These are phyloP conservation scores for Drosophila neonasuta DNA, from an alignment of 2,888 invertebrate species.

Conservation along the genomic window DNA sequence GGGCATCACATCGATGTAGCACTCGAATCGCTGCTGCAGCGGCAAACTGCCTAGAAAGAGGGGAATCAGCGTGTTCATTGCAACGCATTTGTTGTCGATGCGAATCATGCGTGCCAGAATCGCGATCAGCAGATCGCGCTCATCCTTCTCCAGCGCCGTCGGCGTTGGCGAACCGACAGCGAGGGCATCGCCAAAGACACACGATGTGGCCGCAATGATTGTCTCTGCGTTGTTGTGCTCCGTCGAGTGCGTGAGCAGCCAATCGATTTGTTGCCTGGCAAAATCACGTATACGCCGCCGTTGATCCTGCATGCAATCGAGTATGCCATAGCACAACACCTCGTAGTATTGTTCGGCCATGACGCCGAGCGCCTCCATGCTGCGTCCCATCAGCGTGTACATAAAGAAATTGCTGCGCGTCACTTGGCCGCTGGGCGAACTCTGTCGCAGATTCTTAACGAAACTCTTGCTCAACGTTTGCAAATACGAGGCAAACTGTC, in stretches of 20 bases:
- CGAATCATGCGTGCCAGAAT: slow-evolving; percentile 16
- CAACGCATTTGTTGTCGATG: background rate
- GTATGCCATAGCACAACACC: slow-evolving; percentile 18
- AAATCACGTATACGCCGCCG: slow-evolving; percentile 5
- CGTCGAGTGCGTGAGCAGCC: slow-evolving; percentile 13
- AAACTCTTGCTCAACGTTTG: slow-evolving; percentile 7
- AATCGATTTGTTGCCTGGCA: slow-evolving; percentile 12
- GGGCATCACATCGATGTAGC: slow-evolving; percentile 6
- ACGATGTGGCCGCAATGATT: background rate
- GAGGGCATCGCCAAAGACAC: background rate
- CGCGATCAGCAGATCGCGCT: slow-evolving; percentile 11
- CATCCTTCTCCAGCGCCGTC: background rate
- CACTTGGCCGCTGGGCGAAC: background rate
- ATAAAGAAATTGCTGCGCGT: slow-evolving; percentile 4
- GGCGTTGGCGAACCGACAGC: background rate
- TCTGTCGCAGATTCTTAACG: background rate
- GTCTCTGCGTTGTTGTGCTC: background rate
- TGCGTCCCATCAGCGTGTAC: slow-evolving; percentile 18
- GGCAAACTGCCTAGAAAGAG: background rate
- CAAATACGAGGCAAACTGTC: slow-evolving; percentile 29
- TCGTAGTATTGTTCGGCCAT: slow-evolving; percentile 41
- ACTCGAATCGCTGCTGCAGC: background rate
- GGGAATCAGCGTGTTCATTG: background rate
- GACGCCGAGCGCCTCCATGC: slow-evolving; percentile 32
- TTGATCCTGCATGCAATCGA: slow-evolving; percentile 12